Conservation (phyloP, 2,888 invertebrate genomes). For the Melitaea athalia region DNA sequence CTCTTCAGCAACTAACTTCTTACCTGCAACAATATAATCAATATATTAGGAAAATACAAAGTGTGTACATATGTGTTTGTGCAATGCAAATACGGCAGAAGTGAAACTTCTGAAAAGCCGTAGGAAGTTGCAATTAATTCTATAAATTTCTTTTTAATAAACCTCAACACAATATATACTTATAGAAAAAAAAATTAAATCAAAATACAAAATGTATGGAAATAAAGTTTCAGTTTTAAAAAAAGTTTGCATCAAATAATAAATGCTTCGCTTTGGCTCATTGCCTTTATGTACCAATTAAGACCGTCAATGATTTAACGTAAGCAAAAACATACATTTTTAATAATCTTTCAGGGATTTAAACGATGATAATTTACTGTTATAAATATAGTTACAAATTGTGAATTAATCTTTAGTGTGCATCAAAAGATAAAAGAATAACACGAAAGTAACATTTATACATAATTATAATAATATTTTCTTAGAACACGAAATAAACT, state of each 20-base stretch:
- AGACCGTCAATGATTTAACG: slow-evolving; percentile 21
- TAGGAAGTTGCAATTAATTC: too few species aligned
- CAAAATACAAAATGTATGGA: background rate
- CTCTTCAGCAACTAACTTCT: background rate
- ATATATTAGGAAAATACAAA: background rate
- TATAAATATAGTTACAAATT: background rate
- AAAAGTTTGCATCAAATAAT: slow-evolving; percentile 17
- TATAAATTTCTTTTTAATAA: too few species aligned
- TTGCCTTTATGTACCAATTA: slow-evolving; percentile 22
- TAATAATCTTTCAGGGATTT: background rate
- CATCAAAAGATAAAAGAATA: background rate
- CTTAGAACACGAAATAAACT: too few species aligned
- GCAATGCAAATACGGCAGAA: too few species aligned
- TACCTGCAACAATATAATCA: slow-evolving; percentile 23
- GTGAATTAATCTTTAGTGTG: background rate
- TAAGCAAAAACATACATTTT: slow-evolving; percentile 16
- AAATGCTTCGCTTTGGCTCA: slow-evolving; percentile 21
- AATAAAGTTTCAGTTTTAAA: too few species aligned
- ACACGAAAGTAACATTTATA: too few species aligned
- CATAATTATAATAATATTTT: too few species aligned
- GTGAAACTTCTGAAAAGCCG: too few species aligned
- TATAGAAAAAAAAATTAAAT: background rate
- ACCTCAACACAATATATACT: too few species aligned
- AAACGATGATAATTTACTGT: background rate
- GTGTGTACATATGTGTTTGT: background rate